These are phyloP conservation scores for Drosophila peninsularis DNA, from an alignment of 2,888 invertebrate genomes.

Conservation along the genomic window DNA sequence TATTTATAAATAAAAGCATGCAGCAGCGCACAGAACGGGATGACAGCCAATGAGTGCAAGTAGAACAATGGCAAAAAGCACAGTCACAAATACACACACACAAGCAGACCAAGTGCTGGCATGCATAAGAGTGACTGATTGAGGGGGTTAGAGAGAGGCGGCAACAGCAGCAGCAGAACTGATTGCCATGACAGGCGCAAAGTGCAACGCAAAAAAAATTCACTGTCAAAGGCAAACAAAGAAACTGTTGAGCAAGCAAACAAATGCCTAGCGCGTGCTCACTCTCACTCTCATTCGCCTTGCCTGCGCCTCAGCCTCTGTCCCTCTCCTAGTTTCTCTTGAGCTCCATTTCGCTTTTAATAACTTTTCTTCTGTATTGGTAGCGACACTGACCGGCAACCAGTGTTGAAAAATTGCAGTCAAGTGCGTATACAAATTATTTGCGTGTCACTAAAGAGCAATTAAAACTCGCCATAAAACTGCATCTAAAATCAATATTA, in stretches of 20 bases:
- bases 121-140: constrained; percentile 30
- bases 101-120: background rate
- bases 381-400: constrained; percentile 3
- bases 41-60: constrained; percentile 37
- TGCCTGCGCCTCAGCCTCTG: background rate
- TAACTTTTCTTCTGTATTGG: constrained; percentile 15
- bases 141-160: constrained; percentile 6
- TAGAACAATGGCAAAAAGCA: constrained; percentile 55
- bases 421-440: constrained; percentile 8
- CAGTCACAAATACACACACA: constrained; percentile 11
- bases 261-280: constrained; percentile 10
- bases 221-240: constrained; percentile 42
- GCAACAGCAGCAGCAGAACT: constrained; percentile 14
- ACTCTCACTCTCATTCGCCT: background rate
- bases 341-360: constrained; percentile 20
- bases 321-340: background rate
- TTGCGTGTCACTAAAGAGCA: constrained; percentile 47
- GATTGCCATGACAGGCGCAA: constrained; percentile 57
- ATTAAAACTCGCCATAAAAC: constrained; percentile 35
- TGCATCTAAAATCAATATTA: constrained; percentile 41
- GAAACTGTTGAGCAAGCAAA: constrained; percentile 48
- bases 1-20: constrained; percentile 58
- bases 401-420: constrained; percentile 50
- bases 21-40: constrained; percentile 42
- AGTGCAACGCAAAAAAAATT: constrained; percentile 46